A percentile compares a stretch with the other conserved stretches of the same genome.
phyloP scores from a whole-genome alignment of 2,888 invertebrate species.

The Schizaphis graminum region DNA sequence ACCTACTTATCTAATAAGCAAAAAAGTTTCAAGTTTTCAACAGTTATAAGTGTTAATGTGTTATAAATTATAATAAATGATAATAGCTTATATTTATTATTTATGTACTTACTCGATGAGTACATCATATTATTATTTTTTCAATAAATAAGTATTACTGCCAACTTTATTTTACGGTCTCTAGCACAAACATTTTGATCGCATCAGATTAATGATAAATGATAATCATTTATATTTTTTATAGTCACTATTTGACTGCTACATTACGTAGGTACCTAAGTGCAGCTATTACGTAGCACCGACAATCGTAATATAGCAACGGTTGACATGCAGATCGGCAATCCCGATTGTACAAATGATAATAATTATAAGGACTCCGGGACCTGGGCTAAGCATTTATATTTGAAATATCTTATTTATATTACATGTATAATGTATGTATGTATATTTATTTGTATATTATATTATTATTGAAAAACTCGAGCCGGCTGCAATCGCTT shows the following conservation, averaged over 20 bases:
- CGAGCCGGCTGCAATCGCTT: constrained; percentile 22
- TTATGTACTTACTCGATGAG: background rate
- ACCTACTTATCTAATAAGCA: background rate
- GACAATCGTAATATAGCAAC: background rate
- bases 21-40: background rate
- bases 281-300: background rate
- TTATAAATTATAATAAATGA: background rate
- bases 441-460: background rate
- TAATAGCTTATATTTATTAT: background rate
- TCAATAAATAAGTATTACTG: background rate
- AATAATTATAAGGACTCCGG: background rate
- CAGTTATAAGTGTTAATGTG: background rate
- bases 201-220: background rate
- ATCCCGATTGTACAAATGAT: constrained; percentile 11
- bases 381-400: background rate
- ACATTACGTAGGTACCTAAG: constrained; percentile 3
- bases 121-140: background rate
- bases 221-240: background rate
- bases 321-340: constrained; percentile 41
- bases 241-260: background rate
- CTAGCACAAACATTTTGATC: background rate
- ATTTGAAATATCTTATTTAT: background rate
- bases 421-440: background rate
- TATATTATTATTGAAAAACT: constrained; percentile 34
- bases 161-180: background rate